phyloP scores from a whole-genome alignment of 2,888 invertebrate genomes.

The Clunio marinus region DNA sequence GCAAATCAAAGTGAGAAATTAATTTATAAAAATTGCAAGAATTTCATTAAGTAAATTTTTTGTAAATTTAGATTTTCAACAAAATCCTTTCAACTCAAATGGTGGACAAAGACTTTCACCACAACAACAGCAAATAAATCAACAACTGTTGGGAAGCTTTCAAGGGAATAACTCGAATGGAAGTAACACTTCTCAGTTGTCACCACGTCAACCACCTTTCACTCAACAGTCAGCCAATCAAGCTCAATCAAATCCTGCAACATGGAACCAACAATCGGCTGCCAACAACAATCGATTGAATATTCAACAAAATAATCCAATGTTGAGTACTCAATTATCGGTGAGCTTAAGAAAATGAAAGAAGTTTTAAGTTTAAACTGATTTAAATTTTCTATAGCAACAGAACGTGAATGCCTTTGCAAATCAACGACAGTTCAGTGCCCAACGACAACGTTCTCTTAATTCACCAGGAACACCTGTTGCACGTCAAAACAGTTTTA shows the following conservation, averaged over 20 bases:
- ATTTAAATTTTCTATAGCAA: slow-evolving; percentile 13
- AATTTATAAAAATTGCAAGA: slow-evolving; percentile 12
- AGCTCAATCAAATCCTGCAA: slow-evolving; percentile 51
- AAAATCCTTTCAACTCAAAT: slow-evolving; percentile 42
- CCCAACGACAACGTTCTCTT: slow-evolving; percentile 46
- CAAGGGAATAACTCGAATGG: slow-evolving; percentile 42
- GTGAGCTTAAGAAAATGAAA: slow-evolving; percentile 60
- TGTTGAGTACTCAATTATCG: slow-evolving; percentile 80
- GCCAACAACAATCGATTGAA: slow-evolving; percentile 51
- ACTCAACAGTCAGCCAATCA: slow-evolving; percentile 44
- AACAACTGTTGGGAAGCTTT: slow-evolving; percentile 40
- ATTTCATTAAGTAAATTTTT: neutral
- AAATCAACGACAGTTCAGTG: slow-evolving; percentile 47
- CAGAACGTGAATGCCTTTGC: slow-evolving; percentile 42
- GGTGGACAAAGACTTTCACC: slow-evolving; percentile 49
- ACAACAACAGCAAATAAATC: slow-evolving; percentile 47
- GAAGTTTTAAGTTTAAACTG: neutral
- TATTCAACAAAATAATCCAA: slow-evolving; percentile 76
- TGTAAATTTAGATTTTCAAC: slow-evolving; percentile 33
- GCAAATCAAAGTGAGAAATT: slow-evolving; percentile 46
- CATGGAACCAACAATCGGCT: slow-evolving; percentile 42
- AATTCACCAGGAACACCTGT: slow-evolving; percentile 49
- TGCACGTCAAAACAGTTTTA: slow-evolving; percentile 50
- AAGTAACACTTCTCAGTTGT: slow-evolving; percentile 47
- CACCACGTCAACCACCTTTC: slow-evolving; percentile 49